A percentile compares a stretch with the other conserved stretches of the same genome.
Evolutionary conservation across 2,888 invertebrate species (phyloP).

Genomic region (Laothoe populi): DNA sequence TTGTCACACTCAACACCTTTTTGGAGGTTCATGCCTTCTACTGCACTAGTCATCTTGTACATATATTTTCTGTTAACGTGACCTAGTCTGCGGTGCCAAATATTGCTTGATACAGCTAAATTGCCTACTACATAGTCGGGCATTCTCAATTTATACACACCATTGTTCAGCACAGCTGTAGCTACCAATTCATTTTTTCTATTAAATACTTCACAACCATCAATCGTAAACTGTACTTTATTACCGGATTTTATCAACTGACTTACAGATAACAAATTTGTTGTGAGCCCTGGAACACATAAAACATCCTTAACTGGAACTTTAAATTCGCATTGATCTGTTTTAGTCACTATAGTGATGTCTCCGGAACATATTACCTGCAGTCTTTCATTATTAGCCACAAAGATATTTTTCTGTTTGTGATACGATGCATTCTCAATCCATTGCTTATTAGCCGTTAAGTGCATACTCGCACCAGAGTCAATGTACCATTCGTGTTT

Average conservation of each 20-base stretch:
- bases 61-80: slow-evolving; percentile 36
- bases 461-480: slow-evolving; percentile 41
- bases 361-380: not conserved
- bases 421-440: not conserved
- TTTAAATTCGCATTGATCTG: not conserved
- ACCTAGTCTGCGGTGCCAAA: slow-evolving; percentile 35
- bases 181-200: slow-evolving; percentile 9
- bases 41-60: slow-evolving; percentile 31
- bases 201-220: not conserved
- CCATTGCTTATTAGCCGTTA: slow-evolving; percentile 36
- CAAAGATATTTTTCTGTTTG: not conserved
- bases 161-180: slow-evolving; percentile 31
- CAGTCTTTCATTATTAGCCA: not conserved
- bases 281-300: not conserved
- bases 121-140: not conserved
- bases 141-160: slow-evolving; percentile 35
- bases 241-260: not conserved
- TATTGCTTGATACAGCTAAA: not conserved
- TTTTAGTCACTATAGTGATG: not conserved
- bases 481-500: slow-evolving; percentile 42
- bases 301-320: not conserved
- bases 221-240: not conserved
- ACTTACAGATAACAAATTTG: not conserved
- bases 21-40: not conserved
- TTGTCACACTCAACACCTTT: not conserved